Evolutionary conservation across 1,140 invertebrate genomes (phyloP), one percentile per base, ranked within the genome.

Genomic region (Araneus ventricosus): DNA sequence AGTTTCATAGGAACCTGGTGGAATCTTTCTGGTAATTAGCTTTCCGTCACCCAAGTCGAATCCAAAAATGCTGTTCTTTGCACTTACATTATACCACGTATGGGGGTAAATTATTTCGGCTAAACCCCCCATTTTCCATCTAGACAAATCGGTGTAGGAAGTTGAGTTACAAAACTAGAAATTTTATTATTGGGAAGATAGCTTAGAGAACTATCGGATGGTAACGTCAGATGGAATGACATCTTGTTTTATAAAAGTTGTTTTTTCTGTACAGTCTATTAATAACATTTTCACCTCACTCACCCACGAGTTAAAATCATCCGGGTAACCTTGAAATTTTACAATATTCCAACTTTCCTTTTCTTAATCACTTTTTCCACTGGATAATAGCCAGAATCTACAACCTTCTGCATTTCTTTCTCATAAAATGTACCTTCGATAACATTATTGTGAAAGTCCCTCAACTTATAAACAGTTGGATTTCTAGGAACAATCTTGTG

Each of bases 341-440:
- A 90, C 63, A 82, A 89, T 91, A 93, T 84, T 88, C n/a, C 20
- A 30, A 5, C 45, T 88, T 88, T 88, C 30, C 34, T 24, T 39
- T 39, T 84, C 41, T 92, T 67, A 39, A 10, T 41, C 22, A 45
- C 63, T n/a, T n/a, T 92, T 67, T 85, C 90, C 2, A 27, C 37
- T 24, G 80, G 24, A n/a, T 85, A 84, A 63, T 61, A 67, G 45
- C 37, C 57, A 30, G 34, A 39, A 61, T 61, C 22, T 22, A 20
- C 22, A 57, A 84, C 57, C 7, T 91, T 82, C 61, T 91, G 89
- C 6, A 93, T 27, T 94, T 92, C 94, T 34, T 30, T 27, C 57
- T 86, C 92, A 89, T 94, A 94, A 80, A 94, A 94, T 45, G 86
- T 91, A 22, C 90, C 79, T 41, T 41, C 20, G 10, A 94, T 61